Percentiles rank a stretch among this genome's conserved stretches.
Conservation (phyloP, 2,888 invertebrate species). For the Margaritifera margaritifera region DNA sequence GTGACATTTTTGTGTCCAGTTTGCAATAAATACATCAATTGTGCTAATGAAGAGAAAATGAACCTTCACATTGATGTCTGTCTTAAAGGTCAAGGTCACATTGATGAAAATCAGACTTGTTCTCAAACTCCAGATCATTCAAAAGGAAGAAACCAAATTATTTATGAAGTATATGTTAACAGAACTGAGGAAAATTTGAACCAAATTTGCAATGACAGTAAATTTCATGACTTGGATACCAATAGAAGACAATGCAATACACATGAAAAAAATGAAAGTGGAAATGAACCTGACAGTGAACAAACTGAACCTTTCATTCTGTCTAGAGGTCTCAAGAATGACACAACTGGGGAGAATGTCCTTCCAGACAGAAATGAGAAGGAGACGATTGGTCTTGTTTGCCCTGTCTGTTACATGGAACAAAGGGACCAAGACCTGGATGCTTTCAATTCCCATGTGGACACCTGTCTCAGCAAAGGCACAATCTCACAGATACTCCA, state of each 20-base stretch:
- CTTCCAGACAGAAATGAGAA: neutral
- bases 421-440: conserved; percentile 47
- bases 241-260: neutral
- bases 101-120: too few relatives aligned
- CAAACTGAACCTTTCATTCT: neutral
- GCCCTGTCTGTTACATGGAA: conserved; percentile 62
- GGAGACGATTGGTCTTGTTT: conserved; percentile 22
- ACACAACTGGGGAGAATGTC: neutral
- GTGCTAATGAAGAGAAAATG: too few relatives aligned
- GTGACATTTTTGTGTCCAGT: too few relatives aligned
- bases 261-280: neutral
- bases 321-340: neutral
- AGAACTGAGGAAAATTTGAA: too few relatives aligned
- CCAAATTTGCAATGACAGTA: neutral
- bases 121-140: too few relatives aligned
- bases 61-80: too few relatives aligned
- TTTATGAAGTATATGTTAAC: too few relatives aligned
- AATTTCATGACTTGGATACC: neutral
- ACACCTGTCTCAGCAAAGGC: conserved; percentile 60
- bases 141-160: too few relatives aligned
- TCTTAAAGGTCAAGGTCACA: too few relatives aligned
- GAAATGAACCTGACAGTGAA: too few relatives aligned
- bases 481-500: conserved; percentile 58
- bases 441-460: conserved; percentile 64
- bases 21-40: too few relatives aligned